Percentiles rank a stretch among this genome's conserved stretches.
These are phyloP conservation scores for Heterotilapia buettikoferi DNA, from an alignment of 2,113 vertebrate species.

Conservation along the genomic window DNA sequence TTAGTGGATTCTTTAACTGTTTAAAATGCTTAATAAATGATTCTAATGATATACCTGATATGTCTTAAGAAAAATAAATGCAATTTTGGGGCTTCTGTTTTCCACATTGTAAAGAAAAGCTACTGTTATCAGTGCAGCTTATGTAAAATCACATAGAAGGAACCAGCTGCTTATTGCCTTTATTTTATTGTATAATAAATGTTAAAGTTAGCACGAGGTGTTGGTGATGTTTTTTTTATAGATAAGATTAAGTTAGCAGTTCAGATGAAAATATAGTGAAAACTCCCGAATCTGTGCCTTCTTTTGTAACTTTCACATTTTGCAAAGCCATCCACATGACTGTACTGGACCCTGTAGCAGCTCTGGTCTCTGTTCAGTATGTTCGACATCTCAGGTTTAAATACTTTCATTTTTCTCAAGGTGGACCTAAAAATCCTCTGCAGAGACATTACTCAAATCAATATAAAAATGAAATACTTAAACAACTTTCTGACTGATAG, in stretches of 20 bases:
- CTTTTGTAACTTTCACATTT: neutral
- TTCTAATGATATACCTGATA: neutral
- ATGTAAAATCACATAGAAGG: neutral
- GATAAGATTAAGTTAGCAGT: neutral
- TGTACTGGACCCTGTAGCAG: neutral
- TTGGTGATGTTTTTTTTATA: neutral
- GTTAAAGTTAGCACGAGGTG: neutral
- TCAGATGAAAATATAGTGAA: neutral
- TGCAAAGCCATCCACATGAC: neutral
- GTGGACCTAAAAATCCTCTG: neutral
- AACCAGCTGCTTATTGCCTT: neutral
- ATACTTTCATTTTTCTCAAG: neutral
- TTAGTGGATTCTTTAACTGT: neutral
- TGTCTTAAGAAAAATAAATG: neutral
- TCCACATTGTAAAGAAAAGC: neutral
- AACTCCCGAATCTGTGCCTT: neutral
- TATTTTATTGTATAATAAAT: neutral
- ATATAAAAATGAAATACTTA: neutral
- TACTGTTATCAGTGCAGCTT: neutral
- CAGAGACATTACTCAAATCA: neutral
- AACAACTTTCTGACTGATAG: neutral
- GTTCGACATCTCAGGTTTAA: neutral
- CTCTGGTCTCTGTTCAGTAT: neutral
- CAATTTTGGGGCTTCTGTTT: neutral
- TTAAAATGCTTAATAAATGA: neutral